Evolutionary conservation across 2,797 vertebrate species (phyloP).

Genomic region (Neosalanx taihuensis): DNA sequence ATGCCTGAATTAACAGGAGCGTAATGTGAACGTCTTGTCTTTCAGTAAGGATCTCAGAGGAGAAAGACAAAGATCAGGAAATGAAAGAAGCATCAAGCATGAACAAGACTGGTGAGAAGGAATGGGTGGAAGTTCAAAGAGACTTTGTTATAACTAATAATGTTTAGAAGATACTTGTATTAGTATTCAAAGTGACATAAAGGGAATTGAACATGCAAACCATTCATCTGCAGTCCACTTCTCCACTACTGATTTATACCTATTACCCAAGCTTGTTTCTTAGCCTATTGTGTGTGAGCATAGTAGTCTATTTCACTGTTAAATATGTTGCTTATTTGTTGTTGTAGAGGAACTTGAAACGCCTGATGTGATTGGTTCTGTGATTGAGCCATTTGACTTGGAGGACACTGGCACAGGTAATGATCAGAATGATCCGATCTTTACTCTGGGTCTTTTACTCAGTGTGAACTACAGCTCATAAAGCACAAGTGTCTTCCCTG

Average conservation of each 20-base stretch:
- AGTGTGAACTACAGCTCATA: neutral
- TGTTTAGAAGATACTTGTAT: no score
- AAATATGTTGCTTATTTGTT: neutral
- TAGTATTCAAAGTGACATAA: no score
- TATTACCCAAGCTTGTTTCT: no score
- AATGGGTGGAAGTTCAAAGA: neutral
- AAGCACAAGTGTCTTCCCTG: neutral
- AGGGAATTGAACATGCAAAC: no score
- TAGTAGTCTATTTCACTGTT: neutral
- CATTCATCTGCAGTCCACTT: no score
- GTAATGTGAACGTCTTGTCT: neutral
- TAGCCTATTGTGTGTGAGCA: neutral
- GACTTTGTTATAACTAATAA: no score
- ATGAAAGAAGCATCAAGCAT: conserved; percentile 3
- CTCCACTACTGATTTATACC: no score
- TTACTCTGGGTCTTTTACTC: neutral
- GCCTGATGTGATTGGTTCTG: conserved; percentile 53
- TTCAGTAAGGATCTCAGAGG: no score
- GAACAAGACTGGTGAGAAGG: conserved; percentile 8
- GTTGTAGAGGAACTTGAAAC: conserved; percentile 39
- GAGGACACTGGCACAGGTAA: conserved; percentile 46
- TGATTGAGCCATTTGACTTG: conserved; percentile 38
- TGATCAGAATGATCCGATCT: neutral
- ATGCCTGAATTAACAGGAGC: conserved; percentile 11
- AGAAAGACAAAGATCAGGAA: conserved; percentile 6